Evolutionary conservation across 1,140 invertebrate species (phyloP), one percentile per base, ranked within the genome.

Genomic region (Holotrichia oblita): DNA sequence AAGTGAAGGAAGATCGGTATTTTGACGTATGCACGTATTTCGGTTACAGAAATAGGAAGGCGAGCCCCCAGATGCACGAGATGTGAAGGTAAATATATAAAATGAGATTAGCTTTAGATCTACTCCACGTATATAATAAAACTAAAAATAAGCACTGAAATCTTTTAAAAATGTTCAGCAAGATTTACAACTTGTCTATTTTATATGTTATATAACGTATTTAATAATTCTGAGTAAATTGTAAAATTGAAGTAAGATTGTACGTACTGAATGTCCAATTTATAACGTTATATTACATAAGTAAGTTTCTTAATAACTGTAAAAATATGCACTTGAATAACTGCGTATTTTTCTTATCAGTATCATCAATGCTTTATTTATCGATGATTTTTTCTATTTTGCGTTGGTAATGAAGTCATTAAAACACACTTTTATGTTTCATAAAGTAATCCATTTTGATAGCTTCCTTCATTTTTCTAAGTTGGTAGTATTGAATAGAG

Each of bases 71-170:
- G 61, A 69, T 69, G 12, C 14, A 55, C 14, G 48, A 0, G 17
- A 34, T 69, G 17, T 14, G 12, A 7, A 34, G 10, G 61, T 69
- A 69, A 64, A 69, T 48, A 48, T 48, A 17, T 34, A 48, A 17
- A 48, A 22, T 22, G 20, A 22, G 61, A 24, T 10, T 69, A 7
- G 61, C 22, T 10, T 34, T 27, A 20, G 61, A 55, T 20, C 48
- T 17, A 44, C 17, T n/a, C 14, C 6, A 48, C n/a, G 61, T 69
- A 69, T 24, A 24, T 24, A 69, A 8, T 34, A 27, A 34, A 69
- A 34, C 61, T 69, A 69, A 69, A 69, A 69, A 69, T 69, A 69
- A 69, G 22, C 48, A 55, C 7, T 14, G 48, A 55, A 55, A 55
- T 17, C 14, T 55, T n/a, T 17, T 3, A n/a, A 55, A 14, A 55